These are phyloP conservation scores for Hippopotamyrus pictus DNA, from an alignment of 2,797 vertebrate species.

Conservation along the genomic window DNA sequence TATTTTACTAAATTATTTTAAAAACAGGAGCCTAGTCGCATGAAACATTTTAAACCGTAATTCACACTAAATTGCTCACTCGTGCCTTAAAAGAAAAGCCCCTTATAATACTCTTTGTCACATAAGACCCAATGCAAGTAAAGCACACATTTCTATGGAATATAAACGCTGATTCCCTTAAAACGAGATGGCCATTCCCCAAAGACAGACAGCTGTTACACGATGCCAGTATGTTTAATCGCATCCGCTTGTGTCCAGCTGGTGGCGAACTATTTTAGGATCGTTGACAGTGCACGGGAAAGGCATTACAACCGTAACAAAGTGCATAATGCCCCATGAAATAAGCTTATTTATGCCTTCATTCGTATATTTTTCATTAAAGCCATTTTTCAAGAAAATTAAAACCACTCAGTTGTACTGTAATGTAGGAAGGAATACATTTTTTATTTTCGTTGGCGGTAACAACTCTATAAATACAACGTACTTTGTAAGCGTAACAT, in stretches of 20 bases:
- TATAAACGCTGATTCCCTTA: neutral
- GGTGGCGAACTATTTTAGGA: slow-evolving; percentile 2
- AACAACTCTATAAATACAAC: neutral
- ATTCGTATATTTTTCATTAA: neutral
- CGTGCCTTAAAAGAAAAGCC: neutral
- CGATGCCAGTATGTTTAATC: neutral
- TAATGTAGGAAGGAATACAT: neutral
- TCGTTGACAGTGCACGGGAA: neutral
- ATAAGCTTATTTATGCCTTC: neutral
- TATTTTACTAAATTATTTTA: neutral
- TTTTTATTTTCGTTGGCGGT: neutral
- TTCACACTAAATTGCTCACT: neutral
- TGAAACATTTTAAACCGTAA: neutral
- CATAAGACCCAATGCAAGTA: neutral
- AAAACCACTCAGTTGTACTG: neutral
- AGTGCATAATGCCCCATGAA: neutral
- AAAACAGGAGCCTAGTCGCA: neutral
- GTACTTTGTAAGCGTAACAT: neutral
- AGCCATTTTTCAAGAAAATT: slow-evolving; percentile 2
- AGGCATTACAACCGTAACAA: slow-evolving; percentile 8
- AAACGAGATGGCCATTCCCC: neutral
- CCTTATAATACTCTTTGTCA: neutral
- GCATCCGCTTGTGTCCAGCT: neutral
- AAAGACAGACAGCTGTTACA: neutral
- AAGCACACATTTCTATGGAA: neutral